Conservation (phyloP, 2,888 invertebrate genomes). For the Axea sp. region DNA sequence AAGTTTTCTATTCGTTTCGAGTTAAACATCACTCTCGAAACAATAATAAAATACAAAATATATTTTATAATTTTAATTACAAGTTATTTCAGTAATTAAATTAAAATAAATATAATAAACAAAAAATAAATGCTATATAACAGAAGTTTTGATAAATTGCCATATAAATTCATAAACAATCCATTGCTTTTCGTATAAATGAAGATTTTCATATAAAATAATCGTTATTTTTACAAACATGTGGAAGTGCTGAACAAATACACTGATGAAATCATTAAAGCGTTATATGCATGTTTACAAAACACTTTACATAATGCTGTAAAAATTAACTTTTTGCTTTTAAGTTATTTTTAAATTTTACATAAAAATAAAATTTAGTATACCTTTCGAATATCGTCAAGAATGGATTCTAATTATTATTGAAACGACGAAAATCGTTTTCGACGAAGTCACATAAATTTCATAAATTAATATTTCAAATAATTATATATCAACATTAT, state of each 20-base stretch:
- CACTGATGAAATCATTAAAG: slow-evolving; percentile 11
- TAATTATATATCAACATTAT: slow-evolving; percentile 38
- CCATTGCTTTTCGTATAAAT: no score
- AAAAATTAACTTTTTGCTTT: no score
- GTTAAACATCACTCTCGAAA: slow-evolving; percentile 26
- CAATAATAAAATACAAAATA: slow-evolving; percentile 54
- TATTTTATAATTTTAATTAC: slow-evolving; percentile 54
- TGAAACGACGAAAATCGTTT: not conserved
- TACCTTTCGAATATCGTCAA: slow-evolving; percentile 13
- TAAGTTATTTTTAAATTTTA: not conserved
- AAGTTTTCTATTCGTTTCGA: slow-evolving; percentile 50
- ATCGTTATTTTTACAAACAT: slow-evolving; percentile 25
- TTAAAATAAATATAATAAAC: slow-evolving; percentile 54
- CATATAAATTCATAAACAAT: slow-evolving; percentile 24
- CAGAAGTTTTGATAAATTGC: slow-evolving; percentile 32
- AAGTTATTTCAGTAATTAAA: slow-evolving; percentile 41
- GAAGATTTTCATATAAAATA: no score
- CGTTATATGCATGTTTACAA: slow-evolving; percentile 23
- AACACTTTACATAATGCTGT: slow-evolving; percentile 4
- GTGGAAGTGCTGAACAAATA: slow-evolving; percentile 46
- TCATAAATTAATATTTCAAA: slow-evolving; percentile 1
- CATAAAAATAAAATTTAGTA: slow-evolving; percentile 41
- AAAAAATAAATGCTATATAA: slow-evolving; percentile 50
- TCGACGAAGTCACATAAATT: no score
- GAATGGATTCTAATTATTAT: slow-evolving; percentile 10